A percentile compares a stretch with the other conserved stretches of the same genome.
phyloP scores from a whole-genome alignment of 2,888 invertebrate genomes.

The Sarcophaga rosellei region DNA sequence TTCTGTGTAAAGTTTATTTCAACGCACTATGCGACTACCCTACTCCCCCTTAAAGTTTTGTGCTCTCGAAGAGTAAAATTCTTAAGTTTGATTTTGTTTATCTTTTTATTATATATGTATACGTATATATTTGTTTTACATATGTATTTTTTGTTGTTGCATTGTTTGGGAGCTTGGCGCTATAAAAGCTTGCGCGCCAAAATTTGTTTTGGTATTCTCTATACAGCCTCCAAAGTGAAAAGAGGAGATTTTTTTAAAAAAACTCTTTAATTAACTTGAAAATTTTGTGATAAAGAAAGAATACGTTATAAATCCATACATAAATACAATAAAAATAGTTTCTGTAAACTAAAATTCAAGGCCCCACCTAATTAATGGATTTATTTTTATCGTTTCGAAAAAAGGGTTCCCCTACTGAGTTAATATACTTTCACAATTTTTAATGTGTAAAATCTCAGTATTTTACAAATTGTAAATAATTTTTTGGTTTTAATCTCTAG shows the following conservation, averaged over 20 bases:
- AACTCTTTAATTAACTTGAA: not conserved
- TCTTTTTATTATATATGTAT: conserved; percentile 16
- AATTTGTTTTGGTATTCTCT: conserved; percentile 68
- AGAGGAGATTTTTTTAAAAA: not conserved
- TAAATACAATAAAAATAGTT: conserved; percentile 5
- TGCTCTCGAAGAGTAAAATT: conserved; percentile 54
- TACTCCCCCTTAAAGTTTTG: conserved; percentile 19
- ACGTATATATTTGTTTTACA: conserved; percentile 17
- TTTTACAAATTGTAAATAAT: too few species aligned
- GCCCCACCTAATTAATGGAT: conserved; percentile 8
- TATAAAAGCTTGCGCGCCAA: conserved; percentile 80
- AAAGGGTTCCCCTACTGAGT: conserved; percentile 27
- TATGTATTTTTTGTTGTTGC: conserved; percentile 30
- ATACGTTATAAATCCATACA: not conserved
- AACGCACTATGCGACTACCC: conserved; percentile 6
- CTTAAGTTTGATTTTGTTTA: conserved; percentile 33
- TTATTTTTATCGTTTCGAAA: not conserved
- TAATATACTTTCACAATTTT: not conserved
- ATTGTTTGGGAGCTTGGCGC: conserved; percentile 68
- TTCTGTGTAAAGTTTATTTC: not conserved
- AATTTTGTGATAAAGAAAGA: not conserved
- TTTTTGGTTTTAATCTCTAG: too few species aligned
- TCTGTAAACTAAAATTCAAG: not conserved
- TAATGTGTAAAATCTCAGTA: too few species aligned
- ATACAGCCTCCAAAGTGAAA: conserved; percentile 62